These are phyloP conservation scores for Oscheius sp. DNA, from an alignment of 2,888 invertebrate species.

Conservation along the genomic window DNA sequence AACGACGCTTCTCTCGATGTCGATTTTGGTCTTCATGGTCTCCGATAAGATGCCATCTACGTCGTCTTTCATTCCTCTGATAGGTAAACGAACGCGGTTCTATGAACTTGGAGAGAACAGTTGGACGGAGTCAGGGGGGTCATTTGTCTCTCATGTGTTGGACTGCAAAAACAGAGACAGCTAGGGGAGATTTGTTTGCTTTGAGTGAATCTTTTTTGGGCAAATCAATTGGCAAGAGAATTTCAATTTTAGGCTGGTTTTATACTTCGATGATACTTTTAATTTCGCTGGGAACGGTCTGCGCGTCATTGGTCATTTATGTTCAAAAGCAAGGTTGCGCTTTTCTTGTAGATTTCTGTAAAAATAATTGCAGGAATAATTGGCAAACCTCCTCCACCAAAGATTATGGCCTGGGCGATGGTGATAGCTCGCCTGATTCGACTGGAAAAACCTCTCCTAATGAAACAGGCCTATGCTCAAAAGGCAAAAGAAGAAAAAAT, in stretches of 20 bases:
- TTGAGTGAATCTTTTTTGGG: neutral
- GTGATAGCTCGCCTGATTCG: conserved; percentile 55
- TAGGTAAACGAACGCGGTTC: conserved; percentile 68
- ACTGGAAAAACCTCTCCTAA: conserved; percentile 65
- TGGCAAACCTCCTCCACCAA: conserved; percentile 59
- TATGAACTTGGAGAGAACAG: neutral
- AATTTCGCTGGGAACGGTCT: conserved; percentile 72
- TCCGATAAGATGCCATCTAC: conserved; percentile 72
- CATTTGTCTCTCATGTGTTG: neutral
- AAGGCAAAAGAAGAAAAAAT: conserved; percentile 37
- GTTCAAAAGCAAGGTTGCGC: conserved; percentile 70
- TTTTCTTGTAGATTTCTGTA: neutral
- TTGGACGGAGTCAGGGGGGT: neutral
- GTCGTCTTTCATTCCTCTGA: conserved; percentile 72
- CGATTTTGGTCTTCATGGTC: conserved; percentile 72
- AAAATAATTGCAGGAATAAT: conserved; percentile 41
- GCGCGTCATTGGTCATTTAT: conserved; percentile 72
- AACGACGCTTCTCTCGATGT: conserved; percentile 69
- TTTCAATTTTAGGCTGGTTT: conserved; percentile 70
- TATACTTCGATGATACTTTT: conserved; percentile 73
- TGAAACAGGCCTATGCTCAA: conserved; percentile 66
- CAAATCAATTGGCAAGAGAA: neutral
- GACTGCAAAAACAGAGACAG: neutral
- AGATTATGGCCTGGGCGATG: conserved; percentile 61
- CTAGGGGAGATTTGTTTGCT: neutral